Base-by-base conservation (phyloP, 2,113 vertebrate species). In the Mola mola region DNA sequence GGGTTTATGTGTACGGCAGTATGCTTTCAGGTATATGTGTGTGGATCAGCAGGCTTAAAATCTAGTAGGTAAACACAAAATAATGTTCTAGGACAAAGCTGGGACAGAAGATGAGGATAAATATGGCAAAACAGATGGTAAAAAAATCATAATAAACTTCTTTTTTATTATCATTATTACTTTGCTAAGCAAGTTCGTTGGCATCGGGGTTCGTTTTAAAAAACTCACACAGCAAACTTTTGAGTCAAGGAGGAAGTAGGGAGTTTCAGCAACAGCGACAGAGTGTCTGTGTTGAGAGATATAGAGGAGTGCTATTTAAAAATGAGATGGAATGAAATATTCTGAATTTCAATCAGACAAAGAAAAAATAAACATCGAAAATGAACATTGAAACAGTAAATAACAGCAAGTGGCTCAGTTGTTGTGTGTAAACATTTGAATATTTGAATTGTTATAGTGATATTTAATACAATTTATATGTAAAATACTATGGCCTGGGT, bases 61-160 rank as follows among this genome's bases (percentile, higher is more conserved):
- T 40, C 37, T 17, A 43, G 36, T 6, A 47, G 57, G 46, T 53
- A 56, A 73, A 72, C 48, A 57, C 37, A 64, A 15, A 10, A 6
- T 37, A 50, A 57, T 68, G 46, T 72, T 73, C 19, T 3, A 47
- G 28, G 43, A 72, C 41, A 66, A 64, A 65, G 58, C 43, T 41
- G 38, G 25, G 41, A 52, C 38, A 52, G 58, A 58, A 52, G 15
- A 6, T 29, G 4, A 16, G 60, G 51, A 53, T 53, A 72, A 61
- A 62, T 25, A 71, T 61, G 19, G 21, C 11, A 1, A 13, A 13
- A 43, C 20, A 50, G 57, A 64, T 4, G 6, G 31, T 13, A 20
- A 37, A 25, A 76, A 74, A 56, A 24, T 42, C 38, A 11, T 25
- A 37, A 64, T 60, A 40, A 66, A 60, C 20, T 47, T 48, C 64